Evolutionary conservation across 2,888 invertebrate species (phyloP), one percentile per base, ranked within the genome.

Genomic region (Hipparchia sbordonii): DNA sequence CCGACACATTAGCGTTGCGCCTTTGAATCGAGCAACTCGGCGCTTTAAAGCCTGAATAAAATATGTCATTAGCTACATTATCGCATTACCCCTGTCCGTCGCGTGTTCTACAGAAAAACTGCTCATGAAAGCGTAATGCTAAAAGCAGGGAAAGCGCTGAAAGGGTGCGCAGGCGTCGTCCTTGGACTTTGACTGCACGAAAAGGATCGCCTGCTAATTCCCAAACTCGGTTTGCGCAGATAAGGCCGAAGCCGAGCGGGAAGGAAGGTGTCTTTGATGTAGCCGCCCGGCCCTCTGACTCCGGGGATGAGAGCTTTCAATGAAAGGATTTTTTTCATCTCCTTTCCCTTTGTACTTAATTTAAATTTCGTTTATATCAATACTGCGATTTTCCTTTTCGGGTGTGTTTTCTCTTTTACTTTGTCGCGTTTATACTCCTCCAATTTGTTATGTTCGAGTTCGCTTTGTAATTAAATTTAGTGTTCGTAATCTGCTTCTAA

Each of bases 331-430:
- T 93, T 92, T 93, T 92, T 91, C 90, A 91, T 92, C 92, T 92
- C 89, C 91, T 90, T 91, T 93, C 90, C 90, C 92, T 93, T 93
- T 93, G 93, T 93, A 93, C 92, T 93, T 93, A 93, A 93, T 93
- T 93, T 93, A 93, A 93, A 93, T 93, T 93, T 93, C 93, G 93
- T 93, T 93, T 93, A 93, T 93, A 93, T 93, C 93, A 93, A 92
- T 93, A 93, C 92, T 92, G 83, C 87, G 92, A 90, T 91, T 93
- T 93, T 93, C 92, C 92, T 92, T 91, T 91, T 90, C 88, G 86
- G 88, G 89, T 90, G 91, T 92, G 92, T 93, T 92, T 92, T 92
- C 90, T 91, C 90, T 92, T 92, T 93, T 91, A 92, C 93, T 92
- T 93, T 92, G 93, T 92, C 93, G 92, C 93, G 92, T 90, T 93